Evolutionary conservation across 2,797 vertebrate species (phyloP).

Genomic region (Artibeus jamaicensis): DNA sequence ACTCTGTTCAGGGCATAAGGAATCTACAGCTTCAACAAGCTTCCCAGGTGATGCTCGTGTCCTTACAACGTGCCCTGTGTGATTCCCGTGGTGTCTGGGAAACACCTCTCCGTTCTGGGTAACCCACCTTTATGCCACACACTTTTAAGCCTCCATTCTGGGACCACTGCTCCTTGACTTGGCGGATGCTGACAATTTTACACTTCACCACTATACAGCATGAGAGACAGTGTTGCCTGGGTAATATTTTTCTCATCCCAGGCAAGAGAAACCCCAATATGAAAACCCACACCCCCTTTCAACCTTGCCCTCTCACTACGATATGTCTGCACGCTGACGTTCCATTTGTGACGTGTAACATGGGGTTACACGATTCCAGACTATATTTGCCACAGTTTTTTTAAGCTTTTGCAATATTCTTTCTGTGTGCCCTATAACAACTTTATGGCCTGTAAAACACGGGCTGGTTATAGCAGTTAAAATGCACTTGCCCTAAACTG

Average conservation of each 20-base stretch:
- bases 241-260: background rate
- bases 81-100: background rate
- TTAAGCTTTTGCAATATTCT: slow-evolving; percentile 50
- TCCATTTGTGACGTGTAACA: too few species aligned
- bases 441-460: slow-evolving; percentile 61
- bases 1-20: accelerated
- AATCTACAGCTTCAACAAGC: background rate
- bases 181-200: background rate
- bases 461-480: slow-evolving; percentile 43
- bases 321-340: background rate
- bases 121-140: background rate
- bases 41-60: background rate
- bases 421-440: slow-evolving; percentile 46
- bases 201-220: background rate
- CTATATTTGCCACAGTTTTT: background rate
- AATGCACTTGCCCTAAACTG: slow-evolving; percentile 55
- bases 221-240: background rate
- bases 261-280: background rate
- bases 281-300: background rate
- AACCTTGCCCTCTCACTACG: background rate
- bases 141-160: background rate
- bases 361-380: background rate
- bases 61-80: background rate
- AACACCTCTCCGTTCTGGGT: background rate
- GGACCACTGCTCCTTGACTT: background rate